Percentiles rank a stretch among this genome's conserved stretches.
Evolutionary conservation across 2,797 vertebrate genomes (phyloP).

Genomic region (Lerista edwardsae): DNA sequence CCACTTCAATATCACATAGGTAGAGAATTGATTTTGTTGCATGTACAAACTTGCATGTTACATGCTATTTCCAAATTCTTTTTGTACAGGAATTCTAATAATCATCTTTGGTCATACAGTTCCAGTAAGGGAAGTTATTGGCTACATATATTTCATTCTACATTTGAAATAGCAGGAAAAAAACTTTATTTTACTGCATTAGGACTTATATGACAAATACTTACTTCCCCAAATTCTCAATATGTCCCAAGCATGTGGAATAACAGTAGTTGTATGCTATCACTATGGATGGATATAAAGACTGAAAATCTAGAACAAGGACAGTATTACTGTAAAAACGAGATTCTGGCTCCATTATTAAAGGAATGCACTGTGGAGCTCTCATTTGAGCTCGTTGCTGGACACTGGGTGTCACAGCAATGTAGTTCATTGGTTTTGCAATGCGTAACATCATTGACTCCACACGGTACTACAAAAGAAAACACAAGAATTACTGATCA

Average conservation of each 20-base stretch:
- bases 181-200: background rate
- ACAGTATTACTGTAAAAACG: slow-evolving; percentile 98
- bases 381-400: slow-evolving; percentile 95
- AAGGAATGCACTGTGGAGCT: slow-evolving; percentile 89
- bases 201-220: slow-evolving; percentile 57
- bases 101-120: background rate
- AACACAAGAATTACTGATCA: background rate
- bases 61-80: background rate
- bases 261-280: slow-evolving; percentile 99
- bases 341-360: slow-evolving; percentile 97
- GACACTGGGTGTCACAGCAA: slow-evolving; percentile 88
- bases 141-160: background rate
- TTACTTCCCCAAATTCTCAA: slow-evolving; percentile 96
- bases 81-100: background rate
- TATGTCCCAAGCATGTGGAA: slow-evolving; percentile 94
- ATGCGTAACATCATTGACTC: slow-evolving; percentile 98
- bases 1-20: background rate
- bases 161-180: background rate
- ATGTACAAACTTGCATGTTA: too few relatives aligned
- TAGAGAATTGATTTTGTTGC: background rate
- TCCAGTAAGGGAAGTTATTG: background rate
- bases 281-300: slow-evolving; percentile 94
- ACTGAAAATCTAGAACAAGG: slow-evolving; percentile 96
- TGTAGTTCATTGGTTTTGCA: slow-evolving; percentile 97
- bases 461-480: slow-evolving; percentile 88